These are phyloP conservation scores for Chloroclystis v-ata DNA, from an alignment of 2,888 invertebrate genomes.

Conservation along the genomic window DNA sequence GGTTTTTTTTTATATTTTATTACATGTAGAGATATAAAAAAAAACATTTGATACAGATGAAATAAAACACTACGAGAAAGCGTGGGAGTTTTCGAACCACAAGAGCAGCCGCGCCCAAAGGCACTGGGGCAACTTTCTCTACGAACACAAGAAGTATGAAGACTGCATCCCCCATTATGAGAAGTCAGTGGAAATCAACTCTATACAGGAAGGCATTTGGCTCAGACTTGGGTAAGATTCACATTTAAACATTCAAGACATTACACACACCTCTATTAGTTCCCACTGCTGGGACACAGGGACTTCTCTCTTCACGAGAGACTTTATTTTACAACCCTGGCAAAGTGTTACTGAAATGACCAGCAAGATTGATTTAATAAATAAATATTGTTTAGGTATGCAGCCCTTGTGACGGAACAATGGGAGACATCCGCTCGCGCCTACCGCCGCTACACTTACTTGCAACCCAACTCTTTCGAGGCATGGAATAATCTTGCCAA, in stretches of 20 bases:
- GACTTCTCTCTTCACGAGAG: no score
- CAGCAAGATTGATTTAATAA: no score
- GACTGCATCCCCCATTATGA: conserved; percentile 89
- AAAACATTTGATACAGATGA: conserved; percentile 81
- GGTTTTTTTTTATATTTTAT: no score
- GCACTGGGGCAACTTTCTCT: conserved; percentile 91
- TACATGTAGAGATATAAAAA: no score
- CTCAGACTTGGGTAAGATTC: conserved; percentile 82
- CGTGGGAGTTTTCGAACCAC: conserved; percentile 92
- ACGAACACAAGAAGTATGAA: conserved; percentile 84
- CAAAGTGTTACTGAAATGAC: no score
- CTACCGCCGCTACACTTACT: conserved; percentile 89
- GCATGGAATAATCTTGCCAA: conserved; percentile 99
- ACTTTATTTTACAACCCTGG: no score
- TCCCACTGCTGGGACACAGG: no score
- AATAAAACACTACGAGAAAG: conserved; percentile 87
- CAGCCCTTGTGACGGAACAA: conserved; percentile 86
- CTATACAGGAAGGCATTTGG: conserved; percentile 92
- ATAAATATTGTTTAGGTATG: no score
- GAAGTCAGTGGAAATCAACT: conserved; percentile 90
- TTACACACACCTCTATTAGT: no score
- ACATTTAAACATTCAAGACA: neutral
- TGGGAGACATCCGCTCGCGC: conserved; percentile 91
- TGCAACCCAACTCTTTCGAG: conserved; percentile 94
- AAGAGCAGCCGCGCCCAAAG: conserved; percentile 91